Evolutionary conservation across 2,888 invertebrate genomes (phyloP), one percentile per base, ranked within the genome.

Genomic region (Coenonympha arcania): DNA sequence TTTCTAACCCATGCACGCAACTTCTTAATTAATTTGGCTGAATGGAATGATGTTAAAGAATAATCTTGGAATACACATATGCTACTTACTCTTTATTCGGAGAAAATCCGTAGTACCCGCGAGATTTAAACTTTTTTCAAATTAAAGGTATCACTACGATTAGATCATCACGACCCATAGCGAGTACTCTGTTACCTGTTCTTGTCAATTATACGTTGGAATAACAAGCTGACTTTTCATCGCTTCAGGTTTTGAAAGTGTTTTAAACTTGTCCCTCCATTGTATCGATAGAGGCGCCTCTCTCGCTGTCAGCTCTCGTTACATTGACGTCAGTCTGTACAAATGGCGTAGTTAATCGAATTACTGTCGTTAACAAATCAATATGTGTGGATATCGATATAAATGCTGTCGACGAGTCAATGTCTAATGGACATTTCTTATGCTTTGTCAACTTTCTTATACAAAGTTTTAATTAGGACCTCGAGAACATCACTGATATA

Each of bases 261-360:
- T 34, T 44, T 44, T 33, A 44, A 44, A 34, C 44, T 36, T 36
- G 44, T 45, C 44, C 31, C 18, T n/a, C 33, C 43, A 24, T 47
- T 47, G 31, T 47, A 47, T n/a, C 30, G 36, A 28, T 46, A 16
- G 30, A 39, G 30, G 46, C 39, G 20, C 30, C 31, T 31, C 51
- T 36, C 42, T 48, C 19, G 51, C 54, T 55, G 57, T 59, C 57
- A 50, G n/a, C 37, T 50, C 34, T 31, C 45, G 50, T 55, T 54
- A 57, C 50, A 55, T 48, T 50, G 48, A 54, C 50, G 39, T 47
- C 41, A 48, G 48, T 54, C 48, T 26, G 36, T 28, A 47, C 19
- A 45, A 54, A 54, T 50, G 43, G 50, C 42, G 22, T 28, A 34
- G 28, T 41, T 54, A 51, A 51, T 54, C 54, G 48, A 54, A 54